phyloP scores from a whole-genome alignment of 1,140 invertebrate species.

The Plectrocnemia conspersa region DNA sequence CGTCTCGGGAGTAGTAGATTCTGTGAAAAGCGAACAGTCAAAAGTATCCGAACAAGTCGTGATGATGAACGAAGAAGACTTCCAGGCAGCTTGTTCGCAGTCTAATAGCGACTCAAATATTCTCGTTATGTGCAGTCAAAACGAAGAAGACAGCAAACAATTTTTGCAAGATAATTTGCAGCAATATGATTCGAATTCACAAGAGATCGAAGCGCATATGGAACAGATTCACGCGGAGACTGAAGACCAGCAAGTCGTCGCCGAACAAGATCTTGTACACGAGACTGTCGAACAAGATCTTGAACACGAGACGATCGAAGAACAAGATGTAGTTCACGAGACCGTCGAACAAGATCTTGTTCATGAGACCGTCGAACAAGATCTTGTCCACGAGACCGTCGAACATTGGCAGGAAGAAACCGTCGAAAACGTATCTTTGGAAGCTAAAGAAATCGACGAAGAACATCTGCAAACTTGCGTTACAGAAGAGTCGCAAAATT shows the following conservation, averaged over 20 bases:
- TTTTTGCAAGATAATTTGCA: constrained; percentile 39
- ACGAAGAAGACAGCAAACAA: constrained; percentile 52
- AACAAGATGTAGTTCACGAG: too few relatives aligned
- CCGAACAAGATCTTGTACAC: constrained; percentile 33
- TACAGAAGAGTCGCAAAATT: not conserved
- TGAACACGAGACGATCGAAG: too few relatives aligned
- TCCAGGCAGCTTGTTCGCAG: constrained; percentile 45
- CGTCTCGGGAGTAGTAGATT: not conserved
- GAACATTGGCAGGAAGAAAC: constrained; percentile 33
- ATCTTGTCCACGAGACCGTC: constrained; percentile 31
- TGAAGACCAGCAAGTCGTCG: constrained; percentile 29
- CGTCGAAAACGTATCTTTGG: constrained; percentile 1
- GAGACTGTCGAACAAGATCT: constrained; percentile 34
- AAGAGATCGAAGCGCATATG: constrained; percentile 30
- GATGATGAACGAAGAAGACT: constrained; percentile 48
- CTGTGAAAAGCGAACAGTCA: not conserved
- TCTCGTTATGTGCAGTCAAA: constrained; percentile 58
- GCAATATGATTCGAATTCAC: constrained; percentile 15
- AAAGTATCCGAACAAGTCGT: constrained; percentile 36
- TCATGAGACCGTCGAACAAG: constrained; percentile 32
- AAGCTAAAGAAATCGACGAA: not conserved
- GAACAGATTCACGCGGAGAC: constrained; percentile 25
- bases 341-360: constrained; percentile 24
- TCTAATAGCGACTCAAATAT: constrained; percentile 53
- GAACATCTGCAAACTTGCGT: not conserved